Evolutionary conservation across 1,140 invertebrate genomes (phyloP), one percentile per base, ranked within the genome.

Genomic region (Platyscapa corneri): DNA sequence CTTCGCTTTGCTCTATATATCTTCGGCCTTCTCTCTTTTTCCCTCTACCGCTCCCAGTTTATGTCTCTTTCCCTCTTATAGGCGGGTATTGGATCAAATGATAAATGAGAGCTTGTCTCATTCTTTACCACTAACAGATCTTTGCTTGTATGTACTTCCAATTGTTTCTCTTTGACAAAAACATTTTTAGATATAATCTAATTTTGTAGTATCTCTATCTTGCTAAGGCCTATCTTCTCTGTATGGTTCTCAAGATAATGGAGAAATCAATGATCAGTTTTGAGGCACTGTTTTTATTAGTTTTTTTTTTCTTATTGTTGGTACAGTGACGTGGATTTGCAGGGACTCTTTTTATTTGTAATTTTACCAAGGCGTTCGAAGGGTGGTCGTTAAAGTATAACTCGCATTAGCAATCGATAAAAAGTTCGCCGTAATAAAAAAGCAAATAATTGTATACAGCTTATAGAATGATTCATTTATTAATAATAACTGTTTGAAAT

Each of bases 11-110:
- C 37, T 74, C 37, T 30, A 65, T 65, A 65, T 80, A 80, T 42
- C 30, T 32, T 80, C 39, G 60, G n/a, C 60, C 42, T 18, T 80
- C 60, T 80, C 60, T 65, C 39, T 79, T 34, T 64, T 5, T 39
- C 67, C n/a, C n/a, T n/a, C n/a, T n/a, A n/a, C n/a, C n/a, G n/a
- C n/a, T 39, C 67, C 14, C 67, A 7, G 34, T 72, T 34, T 39
- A 6, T 37, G 37, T 39, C 67, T 23, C 70, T 46, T 5, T 74
- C 37, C 6, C 34, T 72, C 7, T 72, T 18, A 20, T 34, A 0
- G 3, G 3, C 18, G 27, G 5, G 70, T 5, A 42, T 39, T 74
- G 23, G 70, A 74, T 74, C 37, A 74, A 12, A 74, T 42, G 67
- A 74, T 74, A 74, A 74, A n/a, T 42, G 56, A 5, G 20, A 39